These are phyloP conservation scores for Troides helena DNA, from an alignment of 2,888 invertebrate species.

Conservation along the genomic window DNA sequence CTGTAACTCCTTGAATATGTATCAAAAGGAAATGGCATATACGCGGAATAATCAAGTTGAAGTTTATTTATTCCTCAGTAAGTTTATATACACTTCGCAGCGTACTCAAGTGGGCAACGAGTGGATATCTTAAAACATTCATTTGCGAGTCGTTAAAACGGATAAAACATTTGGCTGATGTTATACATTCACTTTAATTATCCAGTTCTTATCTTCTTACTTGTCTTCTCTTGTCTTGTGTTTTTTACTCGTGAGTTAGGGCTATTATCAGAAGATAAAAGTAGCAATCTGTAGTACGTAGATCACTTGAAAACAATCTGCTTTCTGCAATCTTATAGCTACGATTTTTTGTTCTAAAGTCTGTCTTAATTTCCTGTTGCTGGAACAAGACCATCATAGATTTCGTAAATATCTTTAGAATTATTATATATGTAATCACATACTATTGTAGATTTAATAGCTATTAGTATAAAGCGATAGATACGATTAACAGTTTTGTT, in stretches of 20 bases:
- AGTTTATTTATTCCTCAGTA: slow-evolving; percentile 2
- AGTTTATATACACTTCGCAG: slow-evolving; percentile 6
- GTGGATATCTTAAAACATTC: slow-evolving; percentile 8
- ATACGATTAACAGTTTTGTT: not conserved
- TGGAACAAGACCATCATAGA: not conserved
- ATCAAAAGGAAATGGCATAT: too few species aligned
- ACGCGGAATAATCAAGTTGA: too few species aligned
- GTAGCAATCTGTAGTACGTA: too few species aligned
- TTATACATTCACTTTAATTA: not conserved
- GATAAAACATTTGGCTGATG: slow-evolving; percentile 7
- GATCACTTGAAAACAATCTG: not conserved
- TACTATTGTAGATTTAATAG: not conserved
- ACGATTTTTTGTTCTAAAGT: not conserved
- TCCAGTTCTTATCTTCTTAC: not conserved
- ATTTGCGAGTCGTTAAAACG: slow-evolving; percentile 20
- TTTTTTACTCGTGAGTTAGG: too few species aligned
- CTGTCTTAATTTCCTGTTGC: not conserved
- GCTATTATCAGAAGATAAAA: too few species aligned
- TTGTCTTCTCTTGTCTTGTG: not conserved
- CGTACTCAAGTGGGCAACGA: slow-evolving; percentile 10
- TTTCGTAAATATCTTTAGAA: not conserved
- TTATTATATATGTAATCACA: not conserved
- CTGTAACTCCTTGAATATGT: too few species aligned
- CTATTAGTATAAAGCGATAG: too few species aligned
- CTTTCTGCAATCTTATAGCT: not conserved